These are phyloP conservation scores for Ecdyonurus torrentis DNA, from an alignment of 2,888 invertebrate genomes.

Conservation along the genomic window DNA sequence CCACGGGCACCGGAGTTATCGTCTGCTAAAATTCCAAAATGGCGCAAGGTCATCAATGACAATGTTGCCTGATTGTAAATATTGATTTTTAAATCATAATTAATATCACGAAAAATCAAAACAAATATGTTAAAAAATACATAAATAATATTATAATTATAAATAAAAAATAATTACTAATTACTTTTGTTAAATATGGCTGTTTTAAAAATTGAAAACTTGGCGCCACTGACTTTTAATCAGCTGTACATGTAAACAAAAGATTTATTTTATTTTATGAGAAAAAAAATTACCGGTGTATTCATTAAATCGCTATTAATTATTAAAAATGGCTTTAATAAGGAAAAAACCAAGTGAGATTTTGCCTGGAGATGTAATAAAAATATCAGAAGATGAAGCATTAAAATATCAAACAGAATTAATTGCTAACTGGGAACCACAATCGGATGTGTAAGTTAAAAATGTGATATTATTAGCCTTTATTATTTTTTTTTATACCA, in stretches of 20 bases:
- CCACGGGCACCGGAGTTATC: neutral
- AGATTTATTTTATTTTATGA: too few species aligned
- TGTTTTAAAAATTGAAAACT: too few species aligned
- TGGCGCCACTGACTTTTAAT: too few species aligned
- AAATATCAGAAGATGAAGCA: conserved; percentile 38
- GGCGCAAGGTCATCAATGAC: neutral
- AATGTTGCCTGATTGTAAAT: neutral
- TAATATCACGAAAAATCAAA: neutral
- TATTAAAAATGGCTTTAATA: neutral
- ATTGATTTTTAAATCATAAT: neutral
- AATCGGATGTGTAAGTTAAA: conserved; percentile 39
- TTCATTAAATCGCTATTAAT: too few species aligned
- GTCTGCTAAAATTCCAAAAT: neutral
- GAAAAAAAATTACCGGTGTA: too few species aligned
- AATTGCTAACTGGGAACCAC: conserved; percentile 38
- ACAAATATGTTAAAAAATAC: neutral
- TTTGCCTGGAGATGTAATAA: conserved; percentile 42
- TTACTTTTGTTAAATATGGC: too few species aligned
- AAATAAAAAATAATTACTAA: too few species aligned
- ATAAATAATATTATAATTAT: neutral
- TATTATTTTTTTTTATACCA: neutral
- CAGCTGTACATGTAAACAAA: too few species aligned
- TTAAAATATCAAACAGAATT: conserved; percentile 38
- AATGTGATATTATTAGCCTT: conserved; percentile 9
- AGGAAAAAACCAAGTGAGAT: conserved; percentile 18